phyloP scores from a whole-genome alignment of 2,113 vertebrate genomes.

The Passerina amoena region DNA sequence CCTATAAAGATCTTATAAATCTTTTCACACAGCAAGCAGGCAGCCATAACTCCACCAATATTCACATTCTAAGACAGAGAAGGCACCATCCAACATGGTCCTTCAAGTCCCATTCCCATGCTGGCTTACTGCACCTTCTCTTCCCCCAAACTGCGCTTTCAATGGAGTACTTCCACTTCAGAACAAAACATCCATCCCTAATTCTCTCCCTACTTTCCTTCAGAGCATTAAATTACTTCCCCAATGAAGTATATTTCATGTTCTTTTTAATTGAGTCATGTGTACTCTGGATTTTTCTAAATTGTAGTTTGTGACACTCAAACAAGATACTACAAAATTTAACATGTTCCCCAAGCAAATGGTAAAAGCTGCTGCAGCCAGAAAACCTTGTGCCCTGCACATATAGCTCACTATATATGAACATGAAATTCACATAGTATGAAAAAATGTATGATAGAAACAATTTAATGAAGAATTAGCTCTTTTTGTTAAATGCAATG shows the following conservation, averaged over 20 bases:
- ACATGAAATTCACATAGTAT: background rate
- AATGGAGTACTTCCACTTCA: background rate
- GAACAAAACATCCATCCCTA: background rate
- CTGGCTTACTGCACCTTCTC: background rate
- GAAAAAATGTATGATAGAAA: background rate
- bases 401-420: background rate
- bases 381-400: background rate
- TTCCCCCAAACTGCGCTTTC: background rate
- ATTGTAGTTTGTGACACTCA: accelerated
- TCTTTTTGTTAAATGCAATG: background rate
- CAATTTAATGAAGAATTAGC: background rate
- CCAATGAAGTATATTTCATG: background rate
- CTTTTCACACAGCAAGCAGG: background rate
- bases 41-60: background rate
- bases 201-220: background rate
- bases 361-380: background rate
- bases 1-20: background rate
- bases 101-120: background rate
- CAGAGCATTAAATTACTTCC: background rate
- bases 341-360: background rate
- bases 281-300: background rate
- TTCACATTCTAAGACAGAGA: accelerated
- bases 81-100: background rate
- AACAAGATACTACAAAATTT: background rate
- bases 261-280: background rate